These are phyloP conservation scores for Dasysyrphus tricinctus DNA, from an alignment of 2,888 invertebrate species.

Conservation along the genomic window DNA sequence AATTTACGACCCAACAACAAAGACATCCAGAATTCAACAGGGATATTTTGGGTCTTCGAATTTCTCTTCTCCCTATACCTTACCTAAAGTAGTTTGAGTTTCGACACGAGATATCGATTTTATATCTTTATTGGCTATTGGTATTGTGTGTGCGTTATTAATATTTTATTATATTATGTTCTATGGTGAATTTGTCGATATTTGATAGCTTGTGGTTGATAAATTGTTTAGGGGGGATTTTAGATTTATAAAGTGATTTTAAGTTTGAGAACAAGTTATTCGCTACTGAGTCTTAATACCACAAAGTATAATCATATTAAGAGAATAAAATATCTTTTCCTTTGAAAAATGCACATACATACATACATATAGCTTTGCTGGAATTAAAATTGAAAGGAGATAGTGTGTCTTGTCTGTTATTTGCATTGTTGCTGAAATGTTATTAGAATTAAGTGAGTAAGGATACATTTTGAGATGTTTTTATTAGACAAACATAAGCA, in stretches of 20 bases:
- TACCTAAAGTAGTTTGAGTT: background rate
- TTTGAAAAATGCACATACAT: background rate
- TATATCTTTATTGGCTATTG: constrained; percentile 72
- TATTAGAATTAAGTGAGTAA: background rate
- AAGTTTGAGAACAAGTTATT: background rate
- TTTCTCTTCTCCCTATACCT: background rate
- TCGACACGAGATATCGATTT: constrained; percentile 62
- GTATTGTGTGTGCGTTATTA: constrained; percentile 57
- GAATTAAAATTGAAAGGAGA: too few relatives aligned
- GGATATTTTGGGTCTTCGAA: background rate
- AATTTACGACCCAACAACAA: constrained; percentile 66
- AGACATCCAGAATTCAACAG: constrained; percentile 59
- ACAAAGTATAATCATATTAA: background rate
- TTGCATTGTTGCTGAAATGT: background rate
- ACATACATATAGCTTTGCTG: too few relatives aligned
- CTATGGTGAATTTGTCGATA: constrained; percentile 40
- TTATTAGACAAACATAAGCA: too few relatives aligned
- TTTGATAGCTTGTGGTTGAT: constrained; percentile 20
- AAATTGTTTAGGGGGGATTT: background rate
- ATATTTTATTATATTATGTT: constrained; percentile 64
- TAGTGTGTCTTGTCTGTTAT: too few relatives aligned
- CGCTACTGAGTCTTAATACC: background rate
- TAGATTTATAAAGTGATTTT: constrained; percentile 23
- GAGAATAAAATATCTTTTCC: background rate
- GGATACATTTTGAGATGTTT: too few relatives aligned